Conservation (phyloP, 1,140 invertebrate genomes). For the Aphidius gifuensis region DNA sequence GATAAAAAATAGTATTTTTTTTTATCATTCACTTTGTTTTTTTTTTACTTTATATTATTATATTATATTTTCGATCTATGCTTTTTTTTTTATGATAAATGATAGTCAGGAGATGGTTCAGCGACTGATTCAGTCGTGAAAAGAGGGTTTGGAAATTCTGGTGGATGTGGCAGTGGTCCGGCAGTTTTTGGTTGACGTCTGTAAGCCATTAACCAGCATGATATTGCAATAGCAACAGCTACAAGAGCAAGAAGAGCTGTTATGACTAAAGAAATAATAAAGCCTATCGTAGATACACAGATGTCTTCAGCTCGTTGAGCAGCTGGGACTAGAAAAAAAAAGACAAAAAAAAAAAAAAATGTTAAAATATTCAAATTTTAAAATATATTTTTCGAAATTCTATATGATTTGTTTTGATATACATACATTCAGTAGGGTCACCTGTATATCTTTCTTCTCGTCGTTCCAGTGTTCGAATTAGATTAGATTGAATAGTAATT, state of each 20-base stretch:
- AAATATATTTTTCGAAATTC: conserved; percentile 9
- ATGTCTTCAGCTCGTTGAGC: conserved; percentile 77
- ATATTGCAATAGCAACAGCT: conserved; percentile 89
- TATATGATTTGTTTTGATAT: conserved; percentile 7
- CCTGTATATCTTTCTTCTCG: conserved; percentile 61
- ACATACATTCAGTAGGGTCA: conserved; percentile 69
- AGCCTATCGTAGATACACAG: conserved; percentile 88
- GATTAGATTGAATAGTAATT: conserved; percentile 88
- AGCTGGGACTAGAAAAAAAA: conserved; percentile 59
- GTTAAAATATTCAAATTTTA: conserved; percentile 9
- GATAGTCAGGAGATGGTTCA: conserved; percentile 79
- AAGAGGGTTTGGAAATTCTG: conserved; percentile 91
- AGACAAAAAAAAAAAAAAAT: conserved; percentile 4
- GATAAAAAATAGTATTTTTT: conserved; percentile 6
- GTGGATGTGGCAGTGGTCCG: conserved; percentile 88
- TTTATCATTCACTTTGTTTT: conserved; percentile 18
- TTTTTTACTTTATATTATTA: conserved; percentile 10
- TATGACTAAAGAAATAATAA: conserved; percentile 87
- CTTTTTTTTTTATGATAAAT: conserved; percentile 50
- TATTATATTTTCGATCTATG: not conserved
- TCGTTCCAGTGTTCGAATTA: conserved; percentile 84
- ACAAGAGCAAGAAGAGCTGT: conserved; percentile 87
- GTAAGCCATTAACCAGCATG: conserved; percentile 93
- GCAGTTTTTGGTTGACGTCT: conserved; percentile 77
- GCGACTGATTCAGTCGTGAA: conserved; percentile 79